phyloP scores from a whole-genome alignment of 2,113 vertebrate genomes.

The Sceloporus tristichus region DNA sequence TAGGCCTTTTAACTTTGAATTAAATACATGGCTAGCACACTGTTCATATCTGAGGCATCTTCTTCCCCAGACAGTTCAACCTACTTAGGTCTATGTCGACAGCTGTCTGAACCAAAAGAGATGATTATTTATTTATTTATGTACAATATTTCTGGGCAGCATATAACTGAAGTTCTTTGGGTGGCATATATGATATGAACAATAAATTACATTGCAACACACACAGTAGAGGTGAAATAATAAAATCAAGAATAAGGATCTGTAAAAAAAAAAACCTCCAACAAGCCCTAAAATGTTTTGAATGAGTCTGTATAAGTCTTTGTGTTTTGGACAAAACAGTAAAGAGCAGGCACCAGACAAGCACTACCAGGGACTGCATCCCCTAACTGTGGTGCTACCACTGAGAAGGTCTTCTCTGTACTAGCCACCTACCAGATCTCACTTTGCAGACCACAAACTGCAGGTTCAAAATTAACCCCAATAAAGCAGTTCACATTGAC shows the following conservation, averaged over 20 bases:
- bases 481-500: not conserved
- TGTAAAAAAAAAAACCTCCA: not conserved
- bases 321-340: not conserved
- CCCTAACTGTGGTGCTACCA: not conserved
- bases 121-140: not conserved
- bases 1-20: not conserved
- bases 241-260: not conserved
- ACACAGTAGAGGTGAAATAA: not conserved
- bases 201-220: not conserved
- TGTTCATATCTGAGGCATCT: not conserved
- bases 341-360: not conserved
- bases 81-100: not conserved
- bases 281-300: not conserved
- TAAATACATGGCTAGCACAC: not conserved
- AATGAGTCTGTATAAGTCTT: not conserved
- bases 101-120: no score
- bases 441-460: not conserved
- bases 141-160: not conserved
- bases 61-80: not conserved
- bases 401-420: not conserved
- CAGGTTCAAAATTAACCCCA: not conserved
- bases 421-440: not conserved
- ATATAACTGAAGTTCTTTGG: not conserved
- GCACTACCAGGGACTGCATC: not conserved
- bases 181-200: not conserved